Base-by-base conservation (phyloP, 2,113 vertebrate genomes). In the Thalassarche chlororhynchos region DNA sequence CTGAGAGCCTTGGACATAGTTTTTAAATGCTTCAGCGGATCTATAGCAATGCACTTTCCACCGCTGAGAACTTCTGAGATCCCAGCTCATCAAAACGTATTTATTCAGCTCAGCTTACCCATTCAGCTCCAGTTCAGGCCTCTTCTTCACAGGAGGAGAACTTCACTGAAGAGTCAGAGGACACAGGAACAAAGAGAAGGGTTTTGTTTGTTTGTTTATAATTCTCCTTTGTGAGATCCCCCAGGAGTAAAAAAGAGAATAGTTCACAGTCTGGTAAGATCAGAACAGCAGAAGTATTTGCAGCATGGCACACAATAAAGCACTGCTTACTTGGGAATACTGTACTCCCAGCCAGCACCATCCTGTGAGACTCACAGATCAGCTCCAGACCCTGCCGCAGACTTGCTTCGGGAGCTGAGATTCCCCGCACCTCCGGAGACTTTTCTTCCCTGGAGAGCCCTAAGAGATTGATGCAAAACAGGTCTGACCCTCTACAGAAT, bases 221-320 rank as follows among this genome's bases (percentile, higher is more conserved):
- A 47, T 70, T 94, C 80, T 71, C 38, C 76, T 90, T 76, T 93
- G 74, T 69, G 71, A 90, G 77, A 87, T 93, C 42, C 65, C 85
- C 70, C 78, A 51, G 80, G 89, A 84, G 65, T 44, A 31, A 61
- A 80, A 91, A 96, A 95, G n/a, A 90, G 93, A 91, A 83, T 64
- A 81, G 44, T 95, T 96, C 78, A 95, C 29, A 91, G 93, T 64
- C 64, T 95, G 85, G 89, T 91, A 88, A 90, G 83, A 93, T 93
- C 90, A 95, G 92, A 97, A 80, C 65, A 75, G 42, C 69, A 88
- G 34, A 93, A 94, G 42, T 79, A 94, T 94, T 88, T 90, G 76
- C 87, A 95, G 87, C 31, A 46, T 55, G 88, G 75, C 61, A 84
- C 74, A 84, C 72, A 94, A 79, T 81, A 82, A 94, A 84, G 36